Evolutionary conservation across 2,888 invertebrate species (phyloP), one percentile per base, ranked within the genome.

Genomic region (Malthinus flaveolus): DNA sequence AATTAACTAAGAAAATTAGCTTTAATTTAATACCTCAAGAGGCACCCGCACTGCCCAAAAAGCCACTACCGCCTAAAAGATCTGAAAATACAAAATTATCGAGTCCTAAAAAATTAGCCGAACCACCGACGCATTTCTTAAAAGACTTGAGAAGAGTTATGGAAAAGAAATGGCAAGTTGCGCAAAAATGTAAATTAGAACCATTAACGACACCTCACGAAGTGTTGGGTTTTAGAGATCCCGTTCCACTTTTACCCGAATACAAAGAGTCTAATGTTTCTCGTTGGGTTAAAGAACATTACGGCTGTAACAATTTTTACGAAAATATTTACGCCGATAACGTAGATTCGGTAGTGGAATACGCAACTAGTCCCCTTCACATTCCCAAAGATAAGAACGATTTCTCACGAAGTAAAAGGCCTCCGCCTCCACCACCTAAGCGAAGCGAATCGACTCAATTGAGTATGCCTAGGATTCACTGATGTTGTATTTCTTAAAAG

Each of bases 111-210:
- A 89, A 90, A 68, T 77, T 91, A 31, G 84, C 85, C 0, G 90
- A 90, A 70, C 90, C 91, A 1, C 90, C 91, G 0, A 86, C 87
- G 23, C 91, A 91, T 57, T 95, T 95, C 73, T 81, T 95, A 42
- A 90, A 91, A 73, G 95, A 95, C 76, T 81, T 95, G 46, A 95
- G 95, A 73, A 83, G 94, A 49, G 95, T 95, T 0, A 95, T 95
- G 92, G 85, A 92, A 65, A 94, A 94, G 73, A 95, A 95, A 72
- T 92, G 92, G 92, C 92, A 93, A 72, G 93, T 95, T 0, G 94
- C 95, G 2, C 94, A 95, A 73, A 95, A 95, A 74, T 93, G 95
- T 73, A 92, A 93, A 77, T 79, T 90, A 15, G 94, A 95, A 75
- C 87, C 89, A 9, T 87, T 89, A n/a, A 92, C 93, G 1, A 92